Evolutionary conservation across 2,888 invertebrate species (phyloP).

Genomic region (Protonemura montana): DNA sequence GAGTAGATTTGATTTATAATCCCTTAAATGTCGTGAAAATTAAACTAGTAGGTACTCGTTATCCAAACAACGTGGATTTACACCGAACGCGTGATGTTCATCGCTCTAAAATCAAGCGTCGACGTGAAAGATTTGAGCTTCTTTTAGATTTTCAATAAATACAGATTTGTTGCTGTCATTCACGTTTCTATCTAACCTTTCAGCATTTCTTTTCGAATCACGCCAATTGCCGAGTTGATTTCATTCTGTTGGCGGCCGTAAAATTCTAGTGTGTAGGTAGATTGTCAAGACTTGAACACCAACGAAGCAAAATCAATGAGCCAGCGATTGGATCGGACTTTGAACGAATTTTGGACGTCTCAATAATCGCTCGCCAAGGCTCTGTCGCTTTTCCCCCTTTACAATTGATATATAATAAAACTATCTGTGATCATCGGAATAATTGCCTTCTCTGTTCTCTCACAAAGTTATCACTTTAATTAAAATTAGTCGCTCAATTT

Average conservation of each 20-base stretch:
- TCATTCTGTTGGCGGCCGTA: neutral
- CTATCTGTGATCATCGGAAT: conserved; percentile 64
- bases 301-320: neutral
- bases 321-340: neutral
- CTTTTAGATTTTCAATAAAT: neutral
- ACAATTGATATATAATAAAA: conserved; percentile 51
- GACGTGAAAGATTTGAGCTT: neutral
- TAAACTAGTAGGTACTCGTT: neutral
- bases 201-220: neutral
- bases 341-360: neutral
- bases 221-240: neutral
- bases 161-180: neutral
- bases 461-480: conserved; percentile 2
- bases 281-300: neutral
- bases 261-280: neutral
- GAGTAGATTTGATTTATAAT: neutral
- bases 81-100: neutral
- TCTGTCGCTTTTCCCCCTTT: conserved; percentile 46
- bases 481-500: neutral
- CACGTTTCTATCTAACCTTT: neutral
- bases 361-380: neutral
- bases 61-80: neutral
- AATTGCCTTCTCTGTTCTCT: conserved; percentile 59
- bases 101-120: neutral
- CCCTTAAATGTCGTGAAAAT: neutral